Percentiles rank a stretch among this genome's conserved stretches.
Conservation (phyloP, 2,888 invertebrate genomes). For the Plagiodera versicolora region DNA sequence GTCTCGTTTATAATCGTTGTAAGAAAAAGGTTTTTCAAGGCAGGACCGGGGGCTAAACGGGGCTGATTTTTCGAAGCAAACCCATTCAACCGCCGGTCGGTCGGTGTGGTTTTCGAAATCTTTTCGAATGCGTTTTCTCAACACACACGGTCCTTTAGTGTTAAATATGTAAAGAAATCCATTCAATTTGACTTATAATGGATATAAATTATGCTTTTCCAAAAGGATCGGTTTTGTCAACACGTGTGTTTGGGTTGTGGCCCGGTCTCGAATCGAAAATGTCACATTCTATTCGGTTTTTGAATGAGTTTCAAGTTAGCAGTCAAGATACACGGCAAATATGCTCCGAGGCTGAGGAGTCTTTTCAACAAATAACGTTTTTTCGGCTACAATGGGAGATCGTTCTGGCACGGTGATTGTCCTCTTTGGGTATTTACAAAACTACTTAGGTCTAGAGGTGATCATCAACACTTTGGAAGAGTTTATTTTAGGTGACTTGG, state of each 20-base stretch:
- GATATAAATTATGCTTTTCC: constrained; percentile 51
- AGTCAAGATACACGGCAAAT: constrained; percentile 29
- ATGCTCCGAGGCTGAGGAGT: constrained; percentile 29
- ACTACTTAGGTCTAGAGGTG: not conserved
- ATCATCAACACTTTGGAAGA: not conserved
- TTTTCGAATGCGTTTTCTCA: constrained; percentile 41
- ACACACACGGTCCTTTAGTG: constrained; percentile 32
- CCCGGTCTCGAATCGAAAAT: constrained; percentile 28
- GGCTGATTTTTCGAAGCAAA: constrained; percentile 40
- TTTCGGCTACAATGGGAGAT: constrained; percentile 2
- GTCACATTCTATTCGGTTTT: constrained; percentile 23
- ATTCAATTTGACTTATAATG: constrained; percentile 43
- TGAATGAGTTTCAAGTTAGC: constrained; percentile 31
- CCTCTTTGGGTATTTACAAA: constrained; percentile 1
- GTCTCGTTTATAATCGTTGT: constrained; percentile 21
- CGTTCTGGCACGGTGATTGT: constrained; percentile 11
- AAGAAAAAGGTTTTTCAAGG: constrained; percentile 41
- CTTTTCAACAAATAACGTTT: constrained; percentile 20
- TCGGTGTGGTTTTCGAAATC: constrained; percentile 49
- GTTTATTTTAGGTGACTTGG: not conserved
- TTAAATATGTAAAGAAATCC: constrained; percentile 37
- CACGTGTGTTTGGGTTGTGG: constrained; percentile 44
- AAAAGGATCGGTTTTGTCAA: constrained; percentile 50
- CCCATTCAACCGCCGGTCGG: constrained; percentile 36
- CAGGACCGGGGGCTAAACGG: constrained; percentile 42